Base-by-base conservation (phyloP, 1,140 invertebrate genomes). In the Leptestheria dahalacensis region DNA sequence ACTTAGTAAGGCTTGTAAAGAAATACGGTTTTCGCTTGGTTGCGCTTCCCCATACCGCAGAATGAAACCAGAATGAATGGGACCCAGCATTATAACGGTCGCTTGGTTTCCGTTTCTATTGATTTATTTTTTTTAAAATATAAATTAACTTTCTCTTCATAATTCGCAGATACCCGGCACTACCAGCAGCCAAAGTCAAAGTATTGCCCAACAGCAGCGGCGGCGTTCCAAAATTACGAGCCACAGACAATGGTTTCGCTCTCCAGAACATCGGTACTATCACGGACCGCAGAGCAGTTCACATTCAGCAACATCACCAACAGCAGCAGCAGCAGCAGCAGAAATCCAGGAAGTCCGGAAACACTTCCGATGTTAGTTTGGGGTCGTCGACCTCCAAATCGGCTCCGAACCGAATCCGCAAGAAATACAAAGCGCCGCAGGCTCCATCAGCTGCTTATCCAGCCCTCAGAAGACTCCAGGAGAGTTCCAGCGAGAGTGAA, bases 201-300 rank as follows among this genome's bases (percentile, higher is more conserved):
- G 33, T 41, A 15, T 41, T 41, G 33, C 33, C 33, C 6, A 41
- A 41, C 33, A 41, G 6, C 33, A 41, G 6, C 33, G 15, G n/a
- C n/a, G n/a, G n/a, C n/a, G 33, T 41, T 41, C 33, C 33, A 41
- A 55, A 55, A 33, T 55, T 55, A 25, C 26, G 53, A 25, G 26
- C 53, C 4, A 55, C 53, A 26, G 53, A 55, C 21, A 55, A 55
- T 29, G 53, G 53, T 18, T 33, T 55, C 20, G 53, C 53, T 0
- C 15, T 55, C 20, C 53, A 55, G 12, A 55, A 55, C 26, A 28
- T 29, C 1, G 53, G 53, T 10, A 55, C 53, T n/a, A 26, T 55
- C 11, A 3, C 52, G 23, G 52, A 1, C 4, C n/a, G 25, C 24
- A 23, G 24, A 23, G 52, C 25, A 23, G 52, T 18, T 25, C 11